A percentile compares a stretch with the other conserved stretches of the same genome.
These are phyloP conservation scores for Strix aluco DNA, from an alignment of 2,113 vertebrate genomes.

Conservation along the genomic window DNA sequence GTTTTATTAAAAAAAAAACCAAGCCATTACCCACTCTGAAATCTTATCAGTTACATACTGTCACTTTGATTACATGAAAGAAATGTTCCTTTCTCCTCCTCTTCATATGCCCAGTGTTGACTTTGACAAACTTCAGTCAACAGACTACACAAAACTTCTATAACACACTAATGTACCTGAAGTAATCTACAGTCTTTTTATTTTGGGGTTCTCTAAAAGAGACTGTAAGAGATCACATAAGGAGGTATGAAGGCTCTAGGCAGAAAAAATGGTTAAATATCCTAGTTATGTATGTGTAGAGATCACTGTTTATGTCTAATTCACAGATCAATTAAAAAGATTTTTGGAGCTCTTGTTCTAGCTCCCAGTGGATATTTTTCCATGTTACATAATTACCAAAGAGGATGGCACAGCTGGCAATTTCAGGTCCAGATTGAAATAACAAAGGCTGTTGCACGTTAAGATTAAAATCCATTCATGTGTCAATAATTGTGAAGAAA, in stretches of 20 bases:
- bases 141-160: background rate
- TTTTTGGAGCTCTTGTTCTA: background rate
- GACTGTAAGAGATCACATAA: background rate
- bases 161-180: background rate
- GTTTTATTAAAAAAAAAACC: background rate
- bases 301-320: background rate
- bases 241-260: background rate
- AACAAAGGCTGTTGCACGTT: background rate
- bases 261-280: background rate
- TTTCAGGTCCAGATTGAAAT: background rate
- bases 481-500: background rate
- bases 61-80: background rate
- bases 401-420: slow-evolving; percentile 19
- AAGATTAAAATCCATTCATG: slow-evolving; percentile 2
- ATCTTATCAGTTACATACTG: background rate
- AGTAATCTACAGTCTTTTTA: background rate
- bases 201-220: background rate
- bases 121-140: background rate
- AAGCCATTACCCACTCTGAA: background rate
- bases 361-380: background rate
- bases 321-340: background rate
- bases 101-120: background rate
- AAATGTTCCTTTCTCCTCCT: background rate
- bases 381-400: background rate
- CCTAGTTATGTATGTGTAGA: background rate